Base-by-base conservation (phyloP, 1,140 invertebrate species). In the Leptinotarsa texana region DNA sequence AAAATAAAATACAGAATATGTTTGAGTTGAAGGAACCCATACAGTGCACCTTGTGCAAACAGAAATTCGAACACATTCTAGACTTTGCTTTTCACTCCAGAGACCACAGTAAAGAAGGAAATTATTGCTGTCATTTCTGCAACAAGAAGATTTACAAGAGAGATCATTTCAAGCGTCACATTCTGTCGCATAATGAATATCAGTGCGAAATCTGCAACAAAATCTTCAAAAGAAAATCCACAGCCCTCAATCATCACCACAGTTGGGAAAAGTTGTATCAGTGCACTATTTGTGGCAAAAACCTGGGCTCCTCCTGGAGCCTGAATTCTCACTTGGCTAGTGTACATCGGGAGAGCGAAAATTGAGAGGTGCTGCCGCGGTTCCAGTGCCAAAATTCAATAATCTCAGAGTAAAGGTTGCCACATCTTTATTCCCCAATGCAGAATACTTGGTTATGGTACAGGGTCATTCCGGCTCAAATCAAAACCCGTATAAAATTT, bases 211-310 rank as follows among this genome's bases (percentile, higher is more conserved):
- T 74, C 17, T 80, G 78, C 63, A 63, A 63, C 17, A 78, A 75
- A 65, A 69, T 48, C 13, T 78, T 69, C 48, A 69, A 66, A 6
- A 80, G 49, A 15, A 48, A 70, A 51, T 70, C 21, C 8, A 57
- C 69, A 17, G 69, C 69, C 0, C 48, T 70, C 1, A 70, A 70
- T 91, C 79, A 91, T 92, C 77, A 83, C 89, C 49, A 85, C 90
- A 49, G 92, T 92, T 91, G 91, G 0, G 90, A 93, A 75, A 92
- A 93, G 67, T 92, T 92, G 17, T 91, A 91, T 76, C 88, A 90
- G 0, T 94, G 93, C 80, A 88, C 89, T 24, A 83, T 88, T 3
- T 93, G 91, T 78, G 88, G 89, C 2, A 91, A 92, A 27, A 42
- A 51, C 3, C 49, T 70, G 21, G 18, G 47, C 21, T 70, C 69